Base-by-base conservation (phyloP, 2,888 invertebrate species). In the Ornithoptera priamus region DNA sequence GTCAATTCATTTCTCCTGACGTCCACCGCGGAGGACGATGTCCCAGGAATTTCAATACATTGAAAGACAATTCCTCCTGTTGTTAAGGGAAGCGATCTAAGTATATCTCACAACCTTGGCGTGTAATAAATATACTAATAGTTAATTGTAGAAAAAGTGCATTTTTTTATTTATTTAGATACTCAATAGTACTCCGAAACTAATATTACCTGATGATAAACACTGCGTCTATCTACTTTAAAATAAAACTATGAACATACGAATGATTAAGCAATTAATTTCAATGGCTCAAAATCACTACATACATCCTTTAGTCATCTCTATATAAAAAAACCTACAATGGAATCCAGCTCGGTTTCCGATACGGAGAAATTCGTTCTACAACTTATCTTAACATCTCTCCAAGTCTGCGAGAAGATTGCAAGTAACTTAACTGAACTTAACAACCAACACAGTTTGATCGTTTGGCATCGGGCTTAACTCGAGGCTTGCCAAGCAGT, bases 371-470 rank as follows among this genome's bases (percentile, higher is more conserved):
- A 59, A 50, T 63, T 22, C 6, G 22, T 60, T 20, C 59, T 20
- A 10, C 56, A n/a, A 53, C 59, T 68, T 63, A 58, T 64, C 63
- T 53, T 59, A 18, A 22, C 63, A 68, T 64, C 59, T 64, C 59
- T 64, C 50, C n/a, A 24, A 18, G 3, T 36, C 17, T 17, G 30
- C 4, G 22, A 20, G 24, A 63, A 58, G 8, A 50, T 50, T 59
- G 46, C 24, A 20, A 42, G 46, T 62, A 62, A 62, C 62, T 68
- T 68, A 62, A 59, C 63, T 63, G 58, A n/a, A 63, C 59, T 62
- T 24, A 46, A 24, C 12, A 57, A 20, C 20, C 57, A 20, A 57
- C 57, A 18, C 20, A 66, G 60, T 66, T n/a, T 15, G 17, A 20
- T 58, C 22, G 62, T 68, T 53, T 58, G 57, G 18, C 62, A 63